Percentiles rank a stretch among this genome's conserved stretches.
These are phyloP conservation scores for Melipona bicolor DNA, from an alignment of 2,888 invertebrate species.

Conservation along the genomic window DNA sequence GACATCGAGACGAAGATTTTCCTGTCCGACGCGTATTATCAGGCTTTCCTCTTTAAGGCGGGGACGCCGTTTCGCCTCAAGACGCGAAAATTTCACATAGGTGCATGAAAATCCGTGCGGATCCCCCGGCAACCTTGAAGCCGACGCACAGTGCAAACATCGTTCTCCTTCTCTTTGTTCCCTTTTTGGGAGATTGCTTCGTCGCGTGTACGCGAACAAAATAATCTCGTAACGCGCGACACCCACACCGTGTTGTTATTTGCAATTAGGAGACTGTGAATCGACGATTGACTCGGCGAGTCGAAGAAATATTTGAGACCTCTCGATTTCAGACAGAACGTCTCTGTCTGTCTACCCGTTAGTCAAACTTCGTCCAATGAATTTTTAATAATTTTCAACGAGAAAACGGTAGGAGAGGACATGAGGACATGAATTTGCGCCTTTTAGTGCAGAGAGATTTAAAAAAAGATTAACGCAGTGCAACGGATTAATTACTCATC, in stretches of 20 bases:
- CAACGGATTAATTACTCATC: no score
- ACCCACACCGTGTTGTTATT: not conserved
- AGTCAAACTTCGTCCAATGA: no score
- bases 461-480: no score
- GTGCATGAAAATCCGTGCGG: slow-evolving; percentile 26
- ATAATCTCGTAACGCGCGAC: slow-evolving; percentile 3
- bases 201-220: not conserved
- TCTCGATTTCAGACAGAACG: no score
- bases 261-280: not conserved
- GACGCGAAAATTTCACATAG: not conserved
- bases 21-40: slow-evolving; percentile 2
- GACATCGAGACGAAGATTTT: not conserved
- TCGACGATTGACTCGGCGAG: not conserved
- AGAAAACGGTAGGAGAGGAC: no score
- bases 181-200: not conserved
- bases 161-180: not conserved
- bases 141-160: slow-evolving; percentile 20
- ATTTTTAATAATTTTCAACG: no score
- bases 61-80: not conserved
- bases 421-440: no score
- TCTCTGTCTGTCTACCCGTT: no score
- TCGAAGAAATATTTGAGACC: not conserved
- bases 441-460: no score
- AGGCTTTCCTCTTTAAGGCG: slow-evolving; percentile 31
- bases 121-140: slow-evolving; percentile 58